Evolutionary conservation across 2,888 invertebrate species (phyloP).

Genomic region (Lomographa bimaculata): DNA sequence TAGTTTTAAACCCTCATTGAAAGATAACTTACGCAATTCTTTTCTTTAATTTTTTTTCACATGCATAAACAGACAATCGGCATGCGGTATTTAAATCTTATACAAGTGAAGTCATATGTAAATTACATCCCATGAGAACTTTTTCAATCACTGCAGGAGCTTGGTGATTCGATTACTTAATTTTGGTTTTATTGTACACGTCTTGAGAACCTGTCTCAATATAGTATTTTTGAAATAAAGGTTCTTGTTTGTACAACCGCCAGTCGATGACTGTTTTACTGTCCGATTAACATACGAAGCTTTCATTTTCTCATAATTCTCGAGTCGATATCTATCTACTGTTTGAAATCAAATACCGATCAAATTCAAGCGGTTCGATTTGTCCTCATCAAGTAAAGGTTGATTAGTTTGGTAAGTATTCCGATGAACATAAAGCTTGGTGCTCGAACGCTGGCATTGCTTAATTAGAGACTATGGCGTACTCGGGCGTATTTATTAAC

Average conservation of each 20-base stretch:
- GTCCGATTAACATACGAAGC: conserved; percentile 19
- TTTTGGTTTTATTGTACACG: conserved; percentile 6
- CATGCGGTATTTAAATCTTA: conserved; percentile 14
- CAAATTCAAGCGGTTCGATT: conserved; percentile 30
- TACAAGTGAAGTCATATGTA: conserved; percentile 9
- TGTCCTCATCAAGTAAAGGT: conserved; percentile 36
- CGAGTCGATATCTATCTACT: conserved; percentile 25
- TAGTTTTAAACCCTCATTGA: conserved; percentile 4
- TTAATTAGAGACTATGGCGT: conserved; percentile 53
- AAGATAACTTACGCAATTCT: conserved; percentile 13
- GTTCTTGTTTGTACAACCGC: conserved; percentile 5
- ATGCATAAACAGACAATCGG: conserved; percentile 7
- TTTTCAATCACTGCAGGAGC: conserved; percentile 16
- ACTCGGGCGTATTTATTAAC: conserved; percentile 46
- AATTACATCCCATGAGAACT: conserved; percentile 18
- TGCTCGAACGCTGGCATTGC: conserved; percentile 38
- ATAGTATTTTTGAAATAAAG: too few species aligned
- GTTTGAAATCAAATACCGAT: conserved; percentile 27
- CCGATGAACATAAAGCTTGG: conserved; percentile 45
- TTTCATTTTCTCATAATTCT: conserved; percentile 33
- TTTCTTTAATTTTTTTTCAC: conserved; percentile 8
- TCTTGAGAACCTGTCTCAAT: neutral
- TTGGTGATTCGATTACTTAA: conserved; percentile 14
- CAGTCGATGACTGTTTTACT: conserved; percentile 13
- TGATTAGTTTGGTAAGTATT: conserved; percentile 33